Base-by-base conservation (phyloP, 2,797 vertebrate species). In the Acanthurus leucopareius region DNA sequence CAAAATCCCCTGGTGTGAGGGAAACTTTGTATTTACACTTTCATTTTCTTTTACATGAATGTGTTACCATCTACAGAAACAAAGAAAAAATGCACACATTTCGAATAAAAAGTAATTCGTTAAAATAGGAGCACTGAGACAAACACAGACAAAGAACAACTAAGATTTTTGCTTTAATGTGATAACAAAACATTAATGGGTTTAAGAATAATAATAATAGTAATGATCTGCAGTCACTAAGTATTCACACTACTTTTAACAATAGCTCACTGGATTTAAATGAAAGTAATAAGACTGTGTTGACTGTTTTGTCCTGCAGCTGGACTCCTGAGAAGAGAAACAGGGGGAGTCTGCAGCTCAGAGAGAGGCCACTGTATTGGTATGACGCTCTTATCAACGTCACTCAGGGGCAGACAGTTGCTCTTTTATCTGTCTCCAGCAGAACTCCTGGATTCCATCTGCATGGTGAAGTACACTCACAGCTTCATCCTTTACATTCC, bases 321-420 rank as follows among this genome's bases (percentile, higher is more conserved):
- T 8, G 58, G 70, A 78, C 80, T 85, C 89, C 91, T 22, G 73
- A 81, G 77, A 86, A 89, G 90, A 84, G 65, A 52, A 83, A 85
- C 73, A 76, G 68, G 66, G 61, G 68, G 54, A 69, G 59, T 78
- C 76, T 69, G 68, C 77, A 56, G 77, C 82, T 49, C 69, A 74
- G 76, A 91, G 89, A 92, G 88, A 90, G 88, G 73, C 82, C 81
- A 90, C 89, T 93, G 89, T 94, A 93, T 93, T 89, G 89, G 73
- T 89, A 89, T 82, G 84, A 85, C 40, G 65, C 60, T 83, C 84
- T 91, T 94, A 93, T 94, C 93, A 91, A 79, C n/a, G 14, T 44
- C 67, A 77, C 74, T 89, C 90, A 91, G 32, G 32, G 32, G 32
- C 81, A 83, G 42, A 86, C 89, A 82, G 87, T 82, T 85, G 57